These are phyloP conservation scores for Myioborus melanocephalus DNA, from an alignment of 2,797 vertebrate genomes.

Conservation along the genomic window DNA sequence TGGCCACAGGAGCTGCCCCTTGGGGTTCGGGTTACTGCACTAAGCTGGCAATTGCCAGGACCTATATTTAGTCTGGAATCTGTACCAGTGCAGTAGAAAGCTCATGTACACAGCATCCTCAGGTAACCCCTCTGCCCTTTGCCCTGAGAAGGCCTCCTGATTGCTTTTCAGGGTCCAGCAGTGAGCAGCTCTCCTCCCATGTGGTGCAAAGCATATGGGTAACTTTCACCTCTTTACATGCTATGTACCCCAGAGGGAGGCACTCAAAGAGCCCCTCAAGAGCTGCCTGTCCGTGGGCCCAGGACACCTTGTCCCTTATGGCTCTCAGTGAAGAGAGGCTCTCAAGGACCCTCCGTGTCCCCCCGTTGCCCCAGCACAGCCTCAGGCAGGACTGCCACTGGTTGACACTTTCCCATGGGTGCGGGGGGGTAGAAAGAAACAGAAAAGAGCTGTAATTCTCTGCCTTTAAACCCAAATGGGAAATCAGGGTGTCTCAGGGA, in stretches of 20 bases:
- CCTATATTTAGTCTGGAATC: conserved; percentile 50
- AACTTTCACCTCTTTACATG: rapidly evolving
- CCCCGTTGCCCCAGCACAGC: neutral
- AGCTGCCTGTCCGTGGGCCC: rapidly evolving
- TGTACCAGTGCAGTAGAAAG: conserved; percentile 19
- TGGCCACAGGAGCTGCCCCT: neutral
- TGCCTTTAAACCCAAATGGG: neutral
- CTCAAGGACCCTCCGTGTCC: rapidly evolving
- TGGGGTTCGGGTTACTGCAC: neutral
- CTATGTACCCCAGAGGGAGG: rapidly evolving
- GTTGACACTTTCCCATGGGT: neutral
- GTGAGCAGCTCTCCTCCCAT: rapidly evolving
- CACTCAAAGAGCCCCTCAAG: neutral
- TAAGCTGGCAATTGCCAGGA: neutral
- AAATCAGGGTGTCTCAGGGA: rapidly evolving
- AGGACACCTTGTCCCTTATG: neutral
- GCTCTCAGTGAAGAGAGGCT: neutral
- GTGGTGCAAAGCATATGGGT: rapidly evolving
- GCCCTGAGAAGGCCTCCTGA: neutral
- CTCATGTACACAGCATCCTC: neutral
- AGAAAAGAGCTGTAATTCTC: neutral
- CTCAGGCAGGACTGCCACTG: rapidly evolving
- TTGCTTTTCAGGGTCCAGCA: neutral
- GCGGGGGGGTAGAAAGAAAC: neutral
- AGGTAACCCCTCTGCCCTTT: neutral